Evolutionary conservation across 2,797 vertebrate species (phyloP), one percentile per base, ranked within the genome.

Genomic region (Lophotriccus pileatus): DNA sequence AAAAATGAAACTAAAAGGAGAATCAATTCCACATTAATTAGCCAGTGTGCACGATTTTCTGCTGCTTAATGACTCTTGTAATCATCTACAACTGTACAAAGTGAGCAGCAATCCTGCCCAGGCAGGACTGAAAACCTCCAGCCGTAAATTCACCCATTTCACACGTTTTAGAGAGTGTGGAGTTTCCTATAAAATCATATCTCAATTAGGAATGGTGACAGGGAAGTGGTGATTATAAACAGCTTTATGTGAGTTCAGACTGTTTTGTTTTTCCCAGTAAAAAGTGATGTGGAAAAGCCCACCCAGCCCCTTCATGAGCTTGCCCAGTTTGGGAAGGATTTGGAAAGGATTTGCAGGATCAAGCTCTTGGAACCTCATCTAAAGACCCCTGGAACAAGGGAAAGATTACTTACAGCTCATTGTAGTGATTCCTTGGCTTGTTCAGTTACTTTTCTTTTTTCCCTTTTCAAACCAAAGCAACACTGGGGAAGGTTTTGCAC

Each of bases 21-120:
- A 91, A 91, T 89, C 79, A 93, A 85, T 93, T 73, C 90, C 49
- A 32, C 82, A 66, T 93, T 96, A 94, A 92, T 97, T 95, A 95
- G 77, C 56, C 73, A 90, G 69, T 69, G 74, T 62, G 69, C 82
- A 72, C 23, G 69, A 93, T 94, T 96, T 96, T 95, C 85, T 91
- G 79, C 68, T 95, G 84, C 79, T 87, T 95, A 95, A 92, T 91
- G 90, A 92, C 78, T 95, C 95, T 36, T 95, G 78, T 94, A 97
- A 95, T 95, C 85, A 93, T 72, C 94, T 84, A 87, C 89, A 94
- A 92, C 90, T 92, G 62, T 87, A 85, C 44, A 25, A 37, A 90
- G 62, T 0, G 52, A 89, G 46, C 25, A 55, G 78, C 72, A 69
- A 30, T 49, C 4, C 3, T 43, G 72, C 10, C 34, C 64, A 68